Evolutionary conservation across 1,140 invertebrate genomes (phyloP).

Genomic region (Linepithema humile): DNA sequence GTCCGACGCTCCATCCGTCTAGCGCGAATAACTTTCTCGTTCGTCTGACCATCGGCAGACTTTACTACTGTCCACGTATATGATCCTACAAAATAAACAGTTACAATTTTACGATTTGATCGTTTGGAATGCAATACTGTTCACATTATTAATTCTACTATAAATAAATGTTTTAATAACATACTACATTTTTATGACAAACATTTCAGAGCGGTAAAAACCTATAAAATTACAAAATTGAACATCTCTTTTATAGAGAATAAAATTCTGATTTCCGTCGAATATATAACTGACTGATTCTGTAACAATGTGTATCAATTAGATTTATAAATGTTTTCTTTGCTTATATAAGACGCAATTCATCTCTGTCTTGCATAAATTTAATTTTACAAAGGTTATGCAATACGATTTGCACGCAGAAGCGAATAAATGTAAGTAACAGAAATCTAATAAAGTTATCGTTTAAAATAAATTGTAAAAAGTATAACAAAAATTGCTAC

Average conservation of each 20-base stretch:
- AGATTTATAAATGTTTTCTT: not conserved
- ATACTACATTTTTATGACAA: not conserved
- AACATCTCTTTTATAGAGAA: not conserved
- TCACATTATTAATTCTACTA: not conserved
- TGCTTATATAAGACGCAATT: not conserved
- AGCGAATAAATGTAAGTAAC: not conserved
- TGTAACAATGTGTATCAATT: not conserved
- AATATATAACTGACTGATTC: not conserved
- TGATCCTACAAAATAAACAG: not conserved
- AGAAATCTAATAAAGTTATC: not conserved
- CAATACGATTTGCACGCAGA: too few relatives aligned
- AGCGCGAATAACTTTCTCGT: not conserved
- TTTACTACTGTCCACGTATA: not conserved
- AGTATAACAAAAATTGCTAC: not conserved
- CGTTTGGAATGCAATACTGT: not conserved
- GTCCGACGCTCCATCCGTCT: conserved; percentile 8
- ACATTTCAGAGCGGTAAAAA: not conserved
- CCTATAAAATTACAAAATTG: not conserved
- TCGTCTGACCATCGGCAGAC: not conserved
- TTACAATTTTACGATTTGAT: not conserved
- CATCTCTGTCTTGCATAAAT: not conserved
- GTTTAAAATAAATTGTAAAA: not conserved
- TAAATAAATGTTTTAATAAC: not conserved
- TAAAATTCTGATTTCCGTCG: conserved; percentile 11
- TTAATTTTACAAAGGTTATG: conserved; percentile 6